Percentiles rank a stretch among this genome's conserved stretches.
These are phyloP conservation scores for Parazoanthus darwini DNA, from an alignment of 92 coral and sea anemone species.

Conservation along the genomic window DNA sequence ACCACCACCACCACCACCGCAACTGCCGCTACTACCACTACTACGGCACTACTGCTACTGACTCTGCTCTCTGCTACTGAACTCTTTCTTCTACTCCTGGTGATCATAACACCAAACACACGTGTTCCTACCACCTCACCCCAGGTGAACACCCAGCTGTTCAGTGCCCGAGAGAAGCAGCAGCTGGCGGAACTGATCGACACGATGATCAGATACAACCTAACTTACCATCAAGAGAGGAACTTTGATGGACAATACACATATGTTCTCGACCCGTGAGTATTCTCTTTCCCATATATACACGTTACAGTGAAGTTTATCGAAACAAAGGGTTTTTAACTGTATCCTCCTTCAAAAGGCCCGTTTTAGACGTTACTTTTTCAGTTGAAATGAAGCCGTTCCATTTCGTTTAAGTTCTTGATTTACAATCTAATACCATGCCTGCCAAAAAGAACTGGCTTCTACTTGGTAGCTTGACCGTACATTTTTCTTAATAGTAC, in stretches of 20 bases:
- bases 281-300: not conserved
- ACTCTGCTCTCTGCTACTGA: slow-evolving; percentile 26
- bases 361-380: too few relatives aligned
- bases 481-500: too few relatives aligned
- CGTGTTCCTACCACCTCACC: not conserved
- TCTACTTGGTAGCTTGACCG: too few relatives aligned
- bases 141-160: slow-evolving; percentile 89
- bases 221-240: slow-evolving; percentile 96
- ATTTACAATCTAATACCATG: not conserved
- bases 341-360: not conserved
- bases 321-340: not conserved
- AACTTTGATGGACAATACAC: slow-evolving; percentile 90
- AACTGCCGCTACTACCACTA: not conserved
- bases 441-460: too few relatives aligned
- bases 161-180: slow-evolving; percentile 89
- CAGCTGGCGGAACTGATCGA: slow-evolving; percentile 86
- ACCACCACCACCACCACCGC: slow-evolving; percentile 48
- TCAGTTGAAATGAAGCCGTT: too few relatives aligned
- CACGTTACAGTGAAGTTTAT: too few relatives aligned
- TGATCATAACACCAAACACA: slow-evolving; percentile 77
- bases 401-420: too few relatives aligned
- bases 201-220: slow-evolving; percentile 92
- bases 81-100: slow-evolving; percentile 74
- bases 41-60: slow-evolving; percentile 50
- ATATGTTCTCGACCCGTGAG: slow-evolving; percentile 94